phyloP scores from a whole-genome alignment of 2,797 vertebrate species.

The Ctenochaetus hawaiiensis region DNA sequence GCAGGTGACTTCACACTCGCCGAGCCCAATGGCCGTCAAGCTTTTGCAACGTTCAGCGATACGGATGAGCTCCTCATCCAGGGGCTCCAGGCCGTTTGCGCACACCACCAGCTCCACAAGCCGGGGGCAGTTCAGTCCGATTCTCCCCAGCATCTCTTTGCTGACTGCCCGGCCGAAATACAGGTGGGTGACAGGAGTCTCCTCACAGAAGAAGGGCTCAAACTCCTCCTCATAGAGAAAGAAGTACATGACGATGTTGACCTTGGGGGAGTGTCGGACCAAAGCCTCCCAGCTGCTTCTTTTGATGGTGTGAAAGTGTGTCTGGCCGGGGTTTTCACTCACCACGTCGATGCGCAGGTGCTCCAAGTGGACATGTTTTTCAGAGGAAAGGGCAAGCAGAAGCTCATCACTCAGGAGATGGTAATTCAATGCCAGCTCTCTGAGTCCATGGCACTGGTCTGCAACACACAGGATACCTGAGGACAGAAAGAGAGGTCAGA shows the following conservation, averaged over 20 bases:
- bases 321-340: slow-evolving; percentile 93
- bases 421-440: slow-evolving; percentile 94
- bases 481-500: slow-evolving; percentile 9
- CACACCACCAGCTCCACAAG: slow-evolving; percentile 96
- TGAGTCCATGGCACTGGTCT: slow-evolving; percentile 95
- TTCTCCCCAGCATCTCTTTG: slow-evolving; percentile 94
- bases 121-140: slow-evolving; percentile 94
- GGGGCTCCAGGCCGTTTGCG: slow-evolving; percentile 92
- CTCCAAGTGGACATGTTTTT: slow-evolving; percentile 93
- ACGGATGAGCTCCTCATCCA: slow-evolving; percentile 95
- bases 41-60: slow-evolving; percentile 94
- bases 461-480: slow-evolving; percentile 95
- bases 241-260: slow-evolving; percentile 98
- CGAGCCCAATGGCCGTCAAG: slow-evolving; percentile 93
- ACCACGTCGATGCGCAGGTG: slow-evolving; percentile 95
- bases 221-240: slow-evolving; percentile 96
- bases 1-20: slow-evolving; percentile 96
- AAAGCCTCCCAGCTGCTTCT: slow-evolving; percentile 98
- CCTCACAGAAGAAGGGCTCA: slow-evolving; percentile 93
- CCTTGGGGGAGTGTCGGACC: slow-evolving; percentile 94
- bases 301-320: slow-evolving; percentile 92
- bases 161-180: slow-evolving; percentile 96
- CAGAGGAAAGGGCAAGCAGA: slow-evolving; percentile 93
- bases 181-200: slow-evolving; percentile 94
- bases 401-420: slow-evolving; percentile 94